phyloP scores from a whole-genome alignment of 2,113 vertebrate genomes.

The Xyliphius kryptos region DNA sequence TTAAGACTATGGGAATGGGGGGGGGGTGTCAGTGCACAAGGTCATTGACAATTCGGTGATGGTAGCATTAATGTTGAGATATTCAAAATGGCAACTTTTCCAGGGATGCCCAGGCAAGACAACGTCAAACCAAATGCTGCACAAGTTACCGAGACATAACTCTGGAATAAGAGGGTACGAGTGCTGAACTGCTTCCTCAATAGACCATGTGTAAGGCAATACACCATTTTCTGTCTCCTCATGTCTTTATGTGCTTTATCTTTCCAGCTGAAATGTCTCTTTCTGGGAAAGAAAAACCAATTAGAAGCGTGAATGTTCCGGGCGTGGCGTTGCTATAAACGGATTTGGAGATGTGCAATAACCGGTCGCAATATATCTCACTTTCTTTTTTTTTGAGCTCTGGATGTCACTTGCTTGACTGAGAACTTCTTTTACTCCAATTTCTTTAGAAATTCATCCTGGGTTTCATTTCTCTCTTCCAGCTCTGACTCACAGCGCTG shows the following conservation, averaged over 20 bases:
- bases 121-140: no score
- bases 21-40: no score
- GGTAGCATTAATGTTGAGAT: no score
- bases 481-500: constrained; percentile 14
- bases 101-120: no score
- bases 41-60: no score
- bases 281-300: neutral
- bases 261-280: neutral
- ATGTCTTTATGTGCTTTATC: neutral
- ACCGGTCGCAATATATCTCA: neutral
- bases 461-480: neutral
- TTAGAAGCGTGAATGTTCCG: neutral
- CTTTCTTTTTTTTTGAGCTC: neutral
- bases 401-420: neutral
- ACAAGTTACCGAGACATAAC: no score
- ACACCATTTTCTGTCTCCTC: neutral
- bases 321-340: neutral
- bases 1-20: neutral
- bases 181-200: no score
- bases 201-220: neutral
- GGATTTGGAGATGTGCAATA: neutral
- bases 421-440: neutral
- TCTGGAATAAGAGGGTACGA: no score
- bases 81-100: no score
- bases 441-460: neutral